Base-by-base conservation (phyloP, 2,797 vertebrate genomes). In the Gallinago solitaria region DNA sequence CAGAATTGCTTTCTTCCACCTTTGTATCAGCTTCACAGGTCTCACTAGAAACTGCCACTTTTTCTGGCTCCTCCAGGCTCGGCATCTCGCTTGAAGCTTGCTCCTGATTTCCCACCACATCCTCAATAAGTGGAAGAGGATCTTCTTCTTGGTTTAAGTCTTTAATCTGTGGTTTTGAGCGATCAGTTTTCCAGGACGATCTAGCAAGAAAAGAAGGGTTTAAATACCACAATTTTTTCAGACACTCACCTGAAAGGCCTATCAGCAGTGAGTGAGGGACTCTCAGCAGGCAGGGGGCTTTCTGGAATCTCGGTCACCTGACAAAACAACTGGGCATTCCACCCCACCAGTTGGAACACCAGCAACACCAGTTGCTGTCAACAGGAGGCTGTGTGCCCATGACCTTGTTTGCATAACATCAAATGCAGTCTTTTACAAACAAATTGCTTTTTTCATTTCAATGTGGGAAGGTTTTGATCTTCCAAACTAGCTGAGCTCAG, bases 141-240 rank as follows among this genome's bases (percentile, higher is more conserved):
- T 99, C 99, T 2, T 99, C 99, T 48, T 99, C 99, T 94, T 98
- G 97, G 95, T 96, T 87, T 84, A 98, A 83, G 68, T 98, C 98
- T 93, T 98, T 98, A 4, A 97, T 89, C 79, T 97, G 97, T 10
- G 98, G 98, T 97, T 99, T 99, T 16, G 99, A 98, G 47, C 98
- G 98, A 41, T 99, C 99, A 0, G 98, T 99, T 96, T 99, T 99
- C 99, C 99, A 99, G 67, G 99, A 99, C 0, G 99, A 99, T 51
- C 99, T 98, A 77, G 9, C 30, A 71, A 75, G 79, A 78, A 19
- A 63, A 89, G 32, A 63, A 54, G n/a, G 48, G 33, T 43, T 89
- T 65, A 6, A 80, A 43, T 3, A 25, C 5, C 24, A 23, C 6
- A 2, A 0, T 9, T 75, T 75, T 45, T 51, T 21, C 65, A 82